Evolutionary conservation across 2,888 invertebrate species (phyloP).

Genomic region (Acronicta psi): DNA sequence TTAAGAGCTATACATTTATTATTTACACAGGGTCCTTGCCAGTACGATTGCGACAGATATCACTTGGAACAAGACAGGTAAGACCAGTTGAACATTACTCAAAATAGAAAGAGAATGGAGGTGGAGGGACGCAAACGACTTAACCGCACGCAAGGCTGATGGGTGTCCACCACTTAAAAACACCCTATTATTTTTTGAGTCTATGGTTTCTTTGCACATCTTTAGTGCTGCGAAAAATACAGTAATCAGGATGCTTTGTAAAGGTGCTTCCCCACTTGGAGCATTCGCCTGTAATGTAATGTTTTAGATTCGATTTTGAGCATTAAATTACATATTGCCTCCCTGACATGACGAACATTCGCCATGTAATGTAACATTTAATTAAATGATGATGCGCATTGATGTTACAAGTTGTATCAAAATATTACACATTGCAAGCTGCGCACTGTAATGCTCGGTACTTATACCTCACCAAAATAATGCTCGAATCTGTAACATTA

Average conservation of each 20-base stretch:
- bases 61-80: conserved; percentile 39
- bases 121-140: conserved; percentile 29
- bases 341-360: too few species aligned
- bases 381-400: too few species aligned
- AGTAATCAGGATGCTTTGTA: conserved; percentile 1
- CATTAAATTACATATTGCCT: too few species aligned
- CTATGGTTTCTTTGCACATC: conserved; percentile 11
- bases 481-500: too few species aligned
- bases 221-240: conserved; percentile 8
- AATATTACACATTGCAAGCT: too few species aligned
- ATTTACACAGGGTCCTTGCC: conserved; percentile 34
- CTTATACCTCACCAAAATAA: too few species aligned
- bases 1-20: conserved; percentile 31
- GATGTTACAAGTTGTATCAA: too few species aligned
- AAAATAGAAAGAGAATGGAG: conserved; percentile 51
- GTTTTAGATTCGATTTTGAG: too few species aligned
- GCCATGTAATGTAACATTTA: too few species aligned
- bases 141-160: conserved; percentile 35
- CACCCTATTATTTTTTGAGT: conserved; percentile 28
- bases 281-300: too few species aligned
- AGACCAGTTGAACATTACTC: conserved; percentile 51
- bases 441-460: too few species aligned
- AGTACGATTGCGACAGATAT: conserved; percentile 46
- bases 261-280: too few species aligned
- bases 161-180: conserved; percentile 21